Evolutionary conservation across 2,113 vertebrate species (phyloP).

Genomic region (Malurus alboscapulatus): DNA sequence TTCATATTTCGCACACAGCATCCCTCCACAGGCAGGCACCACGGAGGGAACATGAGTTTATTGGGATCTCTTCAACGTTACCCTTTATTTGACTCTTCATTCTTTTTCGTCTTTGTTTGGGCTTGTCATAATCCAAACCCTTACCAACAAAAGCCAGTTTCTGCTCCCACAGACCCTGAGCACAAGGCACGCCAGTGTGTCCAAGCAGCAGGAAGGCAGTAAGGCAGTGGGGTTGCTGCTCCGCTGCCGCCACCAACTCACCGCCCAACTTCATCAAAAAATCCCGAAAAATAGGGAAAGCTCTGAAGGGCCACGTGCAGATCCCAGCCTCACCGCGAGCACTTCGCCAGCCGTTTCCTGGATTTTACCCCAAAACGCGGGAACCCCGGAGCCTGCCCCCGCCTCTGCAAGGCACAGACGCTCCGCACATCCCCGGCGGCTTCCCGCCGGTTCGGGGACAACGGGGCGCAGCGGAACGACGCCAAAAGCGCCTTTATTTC

Average conservation of each 20-base stretch:
- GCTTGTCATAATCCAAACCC: neutral
- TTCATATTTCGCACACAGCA: fast-evolving
- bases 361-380: neutral
- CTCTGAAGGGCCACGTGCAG: neutral
- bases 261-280: neutral
- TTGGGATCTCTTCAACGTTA: neutral
- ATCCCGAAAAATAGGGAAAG: fast-evolving
- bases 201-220: neutral
- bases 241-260: neutral
- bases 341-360: neutral
- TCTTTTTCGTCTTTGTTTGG: neutral
- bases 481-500: fast-evolving
- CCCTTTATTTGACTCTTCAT: neutral
- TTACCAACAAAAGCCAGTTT: neutral
- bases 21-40: neutral
- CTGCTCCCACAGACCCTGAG: fast-evolving
- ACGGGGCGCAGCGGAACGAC: neutral
- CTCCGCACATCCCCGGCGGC: neutral
- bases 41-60: fast-evolving
- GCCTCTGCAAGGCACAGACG: neutral
- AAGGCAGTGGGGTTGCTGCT: neutral
- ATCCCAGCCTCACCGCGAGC: neutral
- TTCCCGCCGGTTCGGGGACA: fast-evolving
- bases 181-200: fast-evolving
- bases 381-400: neutral